These are phyloP conservation scores for Amphipyra berbera DNA, from an alignment of 2,888 invertebrate genomes.

Conservation along the genomic window DNA sequence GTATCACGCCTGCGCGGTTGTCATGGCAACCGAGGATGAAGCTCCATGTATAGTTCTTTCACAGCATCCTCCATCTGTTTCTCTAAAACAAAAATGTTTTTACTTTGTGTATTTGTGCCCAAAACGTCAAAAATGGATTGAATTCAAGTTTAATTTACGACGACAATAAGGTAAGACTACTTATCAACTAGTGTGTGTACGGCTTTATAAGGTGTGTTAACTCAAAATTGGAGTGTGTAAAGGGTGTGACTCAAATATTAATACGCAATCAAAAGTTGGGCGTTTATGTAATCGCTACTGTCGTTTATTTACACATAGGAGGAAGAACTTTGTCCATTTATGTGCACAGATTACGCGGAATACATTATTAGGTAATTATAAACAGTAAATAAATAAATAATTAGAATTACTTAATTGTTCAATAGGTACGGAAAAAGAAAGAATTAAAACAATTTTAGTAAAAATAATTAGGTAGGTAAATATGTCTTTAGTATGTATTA, in stretches of 20 bases:
- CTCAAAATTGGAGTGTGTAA: conserved; percentile 5
- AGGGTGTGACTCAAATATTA: conserved; percentile 69
- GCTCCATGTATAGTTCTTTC: conserved; percentile 70
- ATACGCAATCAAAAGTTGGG: conserved; percentile 70
- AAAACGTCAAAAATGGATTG: conserved; percentile 35
- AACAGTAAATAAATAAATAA: too few species aligned
- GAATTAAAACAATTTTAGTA: too few species aligned
- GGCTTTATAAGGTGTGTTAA: conserved; percentile 12
- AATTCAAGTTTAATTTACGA: conserved; percentile 8
- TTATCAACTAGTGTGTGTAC: conserved; percentile 15
- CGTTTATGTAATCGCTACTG: conserved; percentile 50
- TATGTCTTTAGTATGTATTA: too few species aligned
- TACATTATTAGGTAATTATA: too few species aligned
- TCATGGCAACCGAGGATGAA: conserved; percentile 72
- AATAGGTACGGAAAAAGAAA: too few species aligned
- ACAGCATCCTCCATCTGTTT: conserved; percentile 78
- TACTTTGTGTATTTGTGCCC: conserved; percentile 21
- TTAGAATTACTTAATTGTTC: too few species aligned
- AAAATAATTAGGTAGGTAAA: too few species aligned
- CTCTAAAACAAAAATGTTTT: conserved; percentile 62
- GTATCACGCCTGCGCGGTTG: conserved; percentile 80
- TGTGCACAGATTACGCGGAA: neutral
- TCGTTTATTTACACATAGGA: conserved; percentile 34
- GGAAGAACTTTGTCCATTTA: conserved; percentile 12
- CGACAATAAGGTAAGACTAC: conserved; percentile 44